Conservation (phyloP, 2,113 vertebrate genomes). For the Etheostoma cragini region DNA sequence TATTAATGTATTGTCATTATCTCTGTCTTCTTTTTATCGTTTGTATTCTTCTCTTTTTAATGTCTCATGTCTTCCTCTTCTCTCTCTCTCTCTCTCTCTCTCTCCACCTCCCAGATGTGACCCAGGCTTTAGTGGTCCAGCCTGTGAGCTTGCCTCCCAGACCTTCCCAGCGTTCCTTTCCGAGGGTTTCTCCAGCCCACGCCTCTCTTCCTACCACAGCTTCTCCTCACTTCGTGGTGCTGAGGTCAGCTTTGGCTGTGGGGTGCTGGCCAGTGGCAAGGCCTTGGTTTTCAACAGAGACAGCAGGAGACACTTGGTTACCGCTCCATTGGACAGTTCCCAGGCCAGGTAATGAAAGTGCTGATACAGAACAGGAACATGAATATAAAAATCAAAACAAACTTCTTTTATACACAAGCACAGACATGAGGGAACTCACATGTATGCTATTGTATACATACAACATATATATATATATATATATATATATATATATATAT, state of each 20-base stretch:
- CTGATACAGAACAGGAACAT: not conserved
- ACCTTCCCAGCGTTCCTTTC: conserved; percentile 96
- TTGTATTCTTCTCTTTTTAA: conserved; percentile 27
- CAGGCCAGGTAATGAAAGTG: conserved; percentile 89
- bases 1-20: conserved; percentile 65
- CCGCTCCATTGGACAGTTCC: conserved; percentile 94
- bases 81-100: not conserved
- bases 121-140: conserved; percentile 94
- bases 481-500: too few species aligned
- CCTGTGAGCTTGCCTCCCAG: conserved; percentile 95
- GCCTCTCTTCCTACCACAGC: conserved; percentile 97
- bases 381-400: conserved; percentile 1
- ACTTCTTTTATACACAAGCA: not conserved
- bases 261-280: conserved; percentile 96
- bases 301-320: conserved; percentile 93
- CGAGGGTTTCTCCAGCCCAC: conserved; percentile 92
- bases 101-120: conserved; percentile 88
- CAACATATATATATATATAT: not conserved
- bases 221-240: conserved; percentile 97
- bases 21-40: conserved; percentile 45
- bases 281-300: conserved; percentile 97
- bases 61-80: not conserved
- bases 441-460: not conserved
- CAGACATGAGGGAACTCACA: not conserved
- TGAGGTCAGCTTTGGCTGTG: conserved; percentile 97